phyloP scores from a whole-genome alignment of 2,113 vertebrate genomes.

The Ellobius talpinus region DNA sequence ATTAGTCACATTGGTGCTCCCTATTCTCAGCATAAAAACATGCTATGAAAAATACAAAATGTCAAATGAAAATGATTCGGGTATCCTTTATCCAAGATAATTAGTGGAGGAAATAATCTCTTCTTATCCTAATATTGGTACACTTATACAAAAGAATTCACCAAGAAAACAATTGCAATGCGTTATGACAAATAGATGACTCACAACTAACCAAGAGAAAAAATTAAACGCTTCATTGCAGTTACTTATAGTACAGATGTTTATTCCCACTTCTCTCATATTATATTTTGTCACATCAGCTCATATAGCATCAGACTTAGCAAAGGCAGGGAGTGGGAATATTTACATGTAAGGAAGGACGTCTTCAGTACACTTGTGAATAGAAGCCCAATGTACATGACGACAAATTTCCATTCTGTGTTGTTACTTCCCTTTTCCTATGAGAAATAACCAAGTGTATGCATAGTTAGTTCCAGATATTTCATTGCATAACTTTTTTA shows the following conservation, averaged over 20 bases:
- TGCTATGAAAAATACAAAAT: conserved; percentile 48
- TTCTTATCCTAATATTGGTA: conserved; percentile 31
- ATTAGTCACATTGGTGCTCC: background rate
- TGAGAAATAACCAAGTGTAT: background rate
- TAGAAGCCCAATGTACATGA: background rate
- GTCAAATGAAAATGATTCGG: conserved; percentile 48
- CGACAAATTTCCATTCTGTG: background rate
- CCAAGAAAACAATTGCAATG: background rate
- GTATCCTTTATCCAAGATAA: conserved; percentile 13
- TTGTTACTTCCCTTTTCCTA: background rate
- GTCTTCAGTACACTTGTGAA: background rate
- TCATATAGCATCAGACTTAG: background rate
- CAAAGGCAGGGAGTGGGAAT: conserved; percentile 1
- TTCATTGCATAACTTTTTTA: background rate
- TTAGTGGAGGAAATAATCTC: background rate
- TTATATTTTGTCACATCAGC: background rate
- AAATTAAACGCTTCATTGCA: conserved; percentile 19
- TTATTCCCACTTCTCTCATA: background rate
- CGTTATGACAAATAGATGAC: background rate
- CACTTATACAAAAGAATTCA: background rate
- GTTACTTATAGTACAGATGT: conserved; percentile 16
- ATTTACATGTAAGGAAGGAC: conserved; percentile 3
- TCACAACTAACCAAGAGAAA: background rate
- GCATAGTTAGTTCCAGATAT: background rate
- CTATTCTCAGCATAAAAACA: background rate